Conservation (phyloP, 1,140 invertebrate genomes). For the Metaphire vulgaris region DNA sequence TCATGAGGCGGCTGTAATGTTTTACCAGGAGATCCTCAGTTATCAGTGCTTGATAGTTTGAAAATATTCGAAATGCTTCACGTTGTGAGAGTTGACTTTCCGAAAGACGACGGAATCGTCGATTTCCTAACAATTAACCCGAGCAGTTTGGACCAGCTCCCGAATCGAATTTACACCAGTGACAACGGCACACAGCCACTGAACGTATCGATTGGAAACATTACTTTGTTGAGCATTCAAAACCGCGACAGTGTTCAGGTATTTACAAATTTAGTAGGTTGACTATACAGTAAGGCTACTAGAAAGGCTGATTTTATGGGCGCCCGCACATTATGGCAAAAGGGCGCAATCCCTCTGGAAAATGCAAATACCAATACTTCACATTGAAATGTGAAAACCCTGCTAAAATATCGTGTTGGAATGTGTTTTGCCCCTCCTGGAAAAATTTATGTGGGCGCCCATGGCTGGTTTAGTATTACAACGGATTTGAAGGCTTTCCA, state of each 20-base stretch:
- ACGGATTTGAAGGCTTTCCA: too few relatives aligned
- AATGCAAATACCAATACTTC: neutral
- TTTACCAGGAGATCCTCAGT: conserved; percentile 32
- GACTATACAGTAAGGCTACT: neutral
- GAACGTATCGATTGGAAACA: conserved; percentile 23
- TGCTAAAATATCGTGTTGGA: neutral
- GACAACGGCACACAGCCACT: conserved; percentile 27
- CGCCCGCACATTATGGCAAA: neutral
- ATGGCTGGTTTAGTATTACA: too few relatives aligned
- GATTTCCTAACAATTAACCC: conserved; percentile 36
- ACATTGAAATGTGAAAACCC: neutral
- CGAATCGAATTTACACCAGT: conserved; percentile 34
- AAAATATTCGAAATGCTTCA: conserved; percentile 35
- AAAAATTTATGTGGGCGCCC: too few relatives aligned
- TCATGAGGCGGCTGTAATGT: too few relatives aligned
- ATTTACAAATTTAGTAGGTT: neutral
- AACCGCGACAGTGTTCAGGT: neutral
- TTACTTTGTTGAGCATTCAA: conserved; percentile 7
- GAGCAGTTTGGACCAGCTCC: conserved; percentile 26
- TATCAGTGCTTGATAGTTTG: conserved; percentile 34
- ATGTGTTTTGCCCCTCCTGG: neutral
- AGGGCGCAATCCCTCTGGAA: neutral
- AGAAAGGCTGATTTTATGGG: neutral
- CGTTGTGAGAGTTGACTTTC: conserved; percentile 31
- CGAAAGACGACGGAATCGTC: conserved; percentile 31